Evolutionary conservation across 1,140 invertebrate genomes (phyloP).

Genomic region (Oryctes rhinoceros): DNA sequence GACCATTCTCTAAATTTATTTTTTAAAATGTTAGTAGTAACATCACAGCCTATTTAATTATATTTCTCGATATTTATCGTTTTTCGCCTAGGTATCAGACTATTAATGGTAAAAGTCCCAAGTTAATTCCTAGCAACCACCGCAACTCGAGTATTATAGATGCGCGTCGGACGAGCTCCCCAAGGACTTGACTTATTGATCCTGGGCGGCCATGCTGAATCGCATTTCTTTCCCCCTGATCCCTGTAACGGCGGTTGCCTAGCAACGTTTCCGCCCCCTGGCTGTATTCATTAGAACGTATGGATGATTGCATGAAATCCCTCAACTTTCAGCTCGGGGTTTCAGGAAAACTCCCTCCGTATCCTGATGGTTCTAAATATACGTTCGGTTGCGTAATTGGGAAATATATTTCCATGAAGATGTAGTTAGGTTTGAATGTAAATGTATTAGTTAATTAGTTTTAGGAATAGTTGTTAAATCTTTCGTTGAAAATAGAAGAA

Average conservation of each 20-base stretch:
- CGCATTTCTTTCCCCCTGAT: conserved; percentile 45
- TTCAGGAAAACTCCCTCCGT: conserved; percentile 20
- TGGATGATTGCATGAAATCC: conserved; percentile 35
- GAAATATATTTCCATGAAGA: background rate
- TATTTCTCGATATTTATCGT: background rate
- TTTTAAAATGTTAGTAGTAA: no score
- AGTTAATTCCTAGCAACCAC: background rate
- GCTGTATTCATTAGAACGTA: conserved; percentile 42
- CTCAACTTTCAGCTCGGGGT: conserved; percentile 10
- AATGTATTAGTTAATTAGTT: background rate
- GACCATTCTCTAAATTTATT: no score
- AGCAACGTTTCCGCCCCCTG: conserved; percentile 52
- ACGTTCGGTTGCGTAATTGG: background rate
- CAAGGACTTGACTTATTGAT: conserved; percentile 58
- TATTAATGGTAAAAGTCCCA: background rate
- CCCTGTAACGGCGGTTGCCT: conserved; percentile 50
- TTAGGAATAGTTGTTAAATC: no score
- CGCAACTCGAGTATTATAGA: background rate
- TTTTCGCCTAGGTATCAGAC: background rate
- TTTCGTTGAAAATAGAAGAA: no score
- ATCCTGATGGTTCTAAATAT: conserved; percentile 33
- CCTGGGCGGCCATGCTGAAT: conserved; percentile 53
- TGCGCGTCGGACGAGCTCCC: conserved; percentile 43
- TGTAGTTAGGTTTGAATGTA: background rate
- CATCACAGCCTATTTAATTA: no score